Base-by-base conservation (phyloP, 2,797 vertebrate species). In the Peromyscus nudipes region DNA sequence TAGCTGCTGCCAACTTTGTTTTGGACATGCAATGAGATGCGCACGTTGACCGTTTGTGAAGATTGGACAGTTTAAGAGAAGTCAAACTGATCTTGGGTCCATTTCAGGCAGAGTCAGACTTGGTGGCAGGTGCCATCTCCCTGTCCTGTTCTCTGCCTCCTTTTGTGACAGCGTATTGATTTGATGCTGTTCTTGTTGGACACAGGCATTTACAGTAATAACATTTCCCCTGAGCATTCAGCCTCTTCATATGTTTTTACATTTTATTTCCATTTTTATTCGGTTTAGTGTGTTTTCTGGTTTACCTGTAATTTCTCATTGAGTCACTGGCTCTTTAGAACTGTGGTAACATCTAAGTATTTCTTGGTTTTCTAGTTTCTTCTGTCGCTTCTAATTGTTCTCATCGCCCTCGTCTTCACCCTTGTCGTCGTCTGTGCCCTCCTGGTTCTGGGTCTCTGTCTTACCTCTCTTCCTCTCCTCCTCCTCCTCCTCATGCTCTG, bases 341-440 rank as follows among this genome's bases (percentile, higher is more conserved):
- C 67, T 64, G 25, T 49, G 31, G 77, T 91, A 57, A n/a, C 82
- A 88, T 88, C 55, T 40, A 75, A 89, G 2, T 34, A 9, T 95
- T 85, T 71, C 6, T 91, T 79, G 31, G 77, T 92, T 94, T 92
- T n/a, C 21, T 69, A n/a, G 40, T 84, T 67, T 92, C 21, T 13
- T 81, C 10, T 85, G 1, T 75, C 85, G 49, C 19, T 89, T 14
- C 69, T 14, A 55, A 55, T 57, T 40, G 16, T 49, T 21, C 23
- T 84, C 27, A 31, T 46, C 9, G 6, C 12, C 3, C 2, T 95
- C 77, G 69, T 43, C 27, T 79, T 85, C 16, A 3, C 7, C 79
- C 37, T 23, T 21, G 4, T 43, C 4, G 27, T 40, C 25, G 9
- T 62, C 55, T 21, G 29, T 11, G 7, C 43, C 57, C 7, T 43